Conservation (phyloP, 2,888 invertebrate species). For the Drosophila colorata region DNA sequence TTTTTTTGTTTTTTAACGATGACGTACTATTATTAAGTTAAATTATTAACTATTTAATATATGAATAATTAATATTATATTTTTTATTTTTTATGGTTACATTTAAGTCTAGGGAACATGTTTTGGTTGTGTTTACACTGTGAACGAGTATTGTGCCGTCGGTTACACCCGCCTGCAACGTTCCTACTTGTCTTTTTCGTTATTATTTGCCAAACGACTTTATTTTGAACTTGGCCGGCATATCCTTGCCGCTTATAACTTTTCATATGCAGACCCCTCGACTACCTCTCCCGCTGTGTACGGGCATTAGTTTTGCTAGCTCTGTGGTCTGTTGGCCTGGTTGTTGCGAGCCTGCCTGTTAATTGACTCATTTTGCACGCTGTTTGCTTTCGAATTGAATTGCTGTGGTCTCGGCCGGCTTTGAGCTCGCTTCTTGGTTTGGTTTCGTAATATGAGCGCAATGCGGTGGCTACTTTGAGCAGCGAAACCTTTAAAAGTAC, state of each 20-base stretch:
- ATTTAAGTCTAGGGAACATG: too few species aligned
- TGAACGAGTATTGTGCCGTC: too few species aligned
- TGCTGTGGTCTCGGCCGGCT: conserved; percentile 23
- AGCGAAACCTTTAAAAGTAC: conserved; percentile 30
- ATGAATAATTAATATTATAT: too few species aligned
- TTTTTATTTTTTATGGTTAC: too few species aligned
- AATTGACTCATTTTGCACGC: conserved; percentile 77
- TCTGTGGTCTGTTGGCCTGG: conserved; percentile 39
- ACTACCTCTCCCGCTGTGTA: conserved; percentile 60
- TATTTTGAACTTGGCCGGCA: conserved; percentile 64
- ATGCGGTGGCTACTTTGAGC: conserved; percentile 32
- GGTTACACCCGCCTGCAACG: too few species aligned
- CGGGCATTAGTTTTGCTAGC: conserved; percentile 62
- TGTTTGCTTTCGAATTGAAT: conserved; percentile 70
- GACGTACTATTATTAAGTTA: too few species aligned
- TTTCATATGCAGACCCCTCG: conserved; percentile 10
- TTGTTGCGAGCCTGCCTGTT: conserved; percentile 35
- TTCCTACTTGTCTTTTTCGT: conserved; percentile 18
- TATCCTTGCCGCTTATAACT: conserved; percentile 41
- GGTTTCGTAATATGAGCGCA: conserved; percentile 47
- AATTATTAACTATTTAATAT: too few species aligned
- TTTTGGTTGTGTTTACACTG: too few species aligned
- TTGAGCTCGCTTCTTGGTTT: conserved; percentile 11
- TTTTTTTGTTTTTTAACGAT: too few species aligned
- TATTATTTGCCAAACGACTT: conserved; percentile 66